Evolutionary conservation across 2,797 vertebrate species (phyloP), one percentile per base, ranked within the genome.

Genomic region (Rhinoraja longicauda): DNA sequence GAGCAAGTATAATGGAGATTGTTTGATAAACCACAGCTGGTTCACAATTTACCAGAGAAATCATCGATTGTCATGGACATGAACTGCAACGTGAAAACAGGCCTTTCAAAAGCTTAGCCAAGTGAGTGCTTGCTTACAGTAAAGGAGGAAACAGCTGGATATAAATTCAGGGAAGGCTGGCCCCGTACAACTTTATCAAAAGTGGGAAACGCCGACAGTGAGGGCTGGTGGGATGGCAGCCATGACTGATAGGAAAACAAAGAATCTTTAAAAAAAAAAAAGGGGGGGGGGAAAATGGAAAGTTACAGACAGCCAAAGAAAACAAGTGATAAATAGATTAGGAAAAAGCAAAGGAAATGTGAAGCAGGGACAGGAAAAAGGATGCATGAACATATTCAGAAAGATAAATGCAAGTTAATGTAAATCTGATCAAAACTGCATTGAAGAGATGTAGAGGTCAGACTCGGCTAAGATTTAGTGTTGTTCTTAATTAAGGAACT

Each of bases 141-240:
- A 96, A 95, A 95, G 97, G 97, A 96, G 97, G 96, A 97, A 98
- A 98, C 97, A 98, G 97, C 97, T 98, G 97, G 97, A 97, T 97
- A 95, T 94, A 95, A 95, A 93, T 94, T 94, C 94, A 95, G 95
- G 95, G 94, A 95, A 95, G 94, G 95, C 95, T 96, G 96, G 94
- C 95, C 95, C 94, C 95, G 95, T 96, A 96, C 97, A 94, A 96
- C 97, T 97, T 96, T 95, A 96, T 97, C 95, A 96, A 96, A 93
- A 93, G 95, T 95, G 95, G 96, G 96, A 96, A 97, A 96, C 95
- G 96, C 94, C 95, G 96, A 96, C 96, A 94, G 94, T 93, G 95
- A 95, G 96, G 96, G 95, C 95, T 95, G 94, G 95, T 96, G 96
- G 96, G 96, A 97, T 93, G 94, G 95, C 93, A 95, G 96, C 96